These are phyloP conservation scores for Forbesichthys papilliferus DNA, from an alignment of 2,113 vertebrate species.

Conservation along the genomic window DNA sequence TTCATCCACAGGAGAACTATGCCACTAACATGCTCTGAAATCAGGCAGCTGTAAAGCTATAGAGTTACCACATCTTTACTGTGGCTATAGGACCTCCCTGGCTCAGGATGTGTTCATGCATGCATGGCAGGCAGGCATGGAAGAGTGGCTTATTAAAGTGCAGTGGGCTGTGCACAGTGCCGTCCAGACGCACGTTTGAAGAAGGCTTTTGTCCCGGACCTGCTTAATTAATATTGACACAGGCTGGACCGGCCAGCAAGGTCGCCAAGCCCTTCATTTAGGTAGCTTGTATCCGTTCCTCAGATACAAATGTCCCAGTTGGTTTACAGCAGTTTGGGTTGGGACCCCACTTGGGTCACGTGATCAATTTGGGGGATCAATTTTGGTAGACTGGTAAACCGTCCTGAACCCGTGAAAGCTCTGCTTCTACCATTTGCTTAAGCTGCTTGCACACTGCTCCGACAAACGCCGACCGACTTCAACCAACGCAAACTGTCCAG, in stretches of 20 bases:
- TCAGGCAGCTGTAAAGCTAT: neutral
- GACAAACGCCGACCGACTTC: too few relatives aligned
- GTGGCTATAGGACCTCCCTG: conserved; percentile 10
- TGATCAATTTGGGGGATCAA: too few relatives aligned
- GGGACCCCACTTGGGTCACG: too few relatives aligned
- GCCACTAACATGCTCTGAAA: neutral
- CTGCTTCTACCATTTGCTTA: too few relatives aligned
- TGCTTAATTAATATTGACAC: conserved; percentile 20
- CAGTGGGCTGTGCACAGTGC: conserved; percentile 14
- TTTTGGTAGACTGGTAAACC: too few relatives aligned
- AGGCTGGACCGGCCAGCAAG: conserved; percentile 21
- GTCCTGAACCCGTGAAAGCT: too few relatives aligned
- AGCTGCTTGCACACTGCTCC: too few relatives aligned
- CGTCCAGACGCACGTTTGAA: conserved; percentile 33
- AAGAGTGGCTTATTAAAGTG: conserved; percentile 41
- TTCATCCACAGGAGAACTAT: too few relatives aligned
- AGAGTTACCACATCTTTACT: neutral
- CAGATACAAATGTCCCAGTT: conserved; percentile 20
- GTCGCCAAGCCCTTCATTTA: conserved; percentile 14
- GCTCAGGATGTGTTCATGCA: conserved; percentile 30
- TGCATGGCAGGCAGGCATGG: conserved; percentile 37
- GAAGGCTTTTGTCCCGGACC: conserved; percentile 38
- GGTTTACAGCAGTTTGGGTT: too few relatives aligned
- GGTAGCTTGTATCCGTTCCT: conserved; percentile 7
- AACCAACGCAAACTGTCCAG: too few relatives aligned